phyloP scores from a whole-genome alignment of 2,888 invertebrate genomes.

The Brachynemurus nebulosus region DNA sequence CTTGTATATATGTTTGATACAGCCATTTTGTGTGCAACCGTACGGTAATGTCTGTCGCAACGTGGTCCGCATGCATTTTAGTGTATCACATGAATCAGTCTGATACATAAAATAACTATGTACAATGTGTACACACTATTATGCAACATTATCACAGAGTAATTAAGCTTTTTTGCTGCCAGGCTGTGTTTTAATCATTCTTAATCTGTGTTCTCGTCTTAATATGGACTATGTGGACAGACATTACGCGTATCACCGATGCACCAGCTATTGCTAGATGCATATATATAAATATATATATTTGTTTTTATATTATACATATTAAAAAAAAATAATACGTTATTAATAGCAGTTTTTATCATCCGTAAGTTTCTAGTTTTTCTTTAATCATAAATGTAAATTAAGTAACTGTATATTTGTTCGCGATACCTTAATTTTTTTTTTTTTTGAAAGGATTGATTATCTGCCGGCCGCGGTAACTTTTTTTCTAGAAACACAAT shows the following conservation, averaged over 20 bases:
- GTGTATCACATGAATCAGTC: background rate
- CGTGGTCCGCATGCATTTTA: background rate
- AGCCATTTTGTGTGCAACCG: constrained; percentile 1
- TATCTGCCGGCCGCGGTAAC: background rate
- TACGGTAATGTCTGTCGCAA: constrained; percentile 1
- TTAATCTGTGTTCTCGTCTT: constrained; percentile 7
- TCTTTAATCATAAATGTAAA: background rate
- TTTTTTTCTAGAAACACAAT: background rate
- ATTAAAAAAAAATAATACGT: background rate
- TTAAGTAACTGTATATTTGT: background rate
- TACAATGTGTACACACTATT: background rate
- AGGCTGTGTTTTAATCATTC: constrained; percentile 5
- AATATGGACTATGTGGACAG: no score
- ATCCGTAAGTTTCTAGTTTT: background rate
- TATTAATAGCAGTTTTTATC: constrained; percentile 1
- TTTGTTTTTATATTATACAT: constrained; percentile 2
- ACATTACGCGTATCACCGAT: constrained; percentile 28
- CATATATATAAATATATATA: constrained; percentile 5
- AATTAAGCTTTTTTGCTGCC: constrained; percentile 1
- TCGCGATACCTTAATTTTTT: background rate
- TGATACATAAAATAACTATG: no score
- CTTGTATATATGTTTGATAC: constrained; percentile 7
- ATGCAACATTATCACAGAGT: background rate
- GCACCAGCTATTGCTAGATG: constrained; percentile 28
- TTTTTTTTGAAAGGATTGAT: background rate